phyloP scores from a whole-genome alignment of 2,888 invertebrate species.

The Agrotis puta region DNA sequence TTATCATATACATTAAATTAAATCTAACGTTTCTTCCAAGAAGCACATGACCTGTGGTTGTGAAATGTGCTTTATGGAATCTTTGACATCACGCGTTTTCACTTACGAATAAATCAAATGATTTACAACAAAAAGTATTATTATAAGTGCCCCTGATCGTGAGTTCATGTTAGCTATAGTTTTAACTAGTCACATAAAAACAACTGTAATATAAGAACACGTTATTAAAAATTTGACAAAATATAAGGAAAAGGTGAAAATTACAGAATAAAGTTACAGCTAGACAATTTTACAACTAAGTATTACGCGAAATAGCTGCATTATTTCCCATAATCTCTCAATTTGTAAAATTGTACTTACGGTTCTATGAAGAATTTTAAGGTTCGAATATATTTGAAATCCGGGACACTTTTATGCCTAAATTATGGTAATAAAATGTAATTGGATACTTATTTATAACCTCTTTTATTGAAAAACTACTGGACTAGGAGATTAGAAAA shows the following conservation, averaged over 20 bases:
- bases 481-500: conserved; percentile 39
- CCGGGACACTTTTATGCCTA: conserved; percentile 11
- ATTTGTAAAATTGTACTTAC: conserved; percentile 3
- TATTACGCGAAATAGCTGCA: not conserved
- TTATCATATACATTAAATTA: conserved; percentile 52
- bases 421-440: conserved; percentile 44
- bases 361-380: conserved; percentile 6
- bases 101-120: conserved; percentile 40
- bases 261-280: not conserved
- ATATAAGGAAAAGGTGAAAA: not conserved
- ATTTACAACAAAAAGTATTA: conserved; percentile 5
- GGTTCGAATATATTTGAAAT: conserved; percentile 24
- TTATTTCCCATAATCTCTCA: not conserved
- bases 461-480: conserved; percentile 29
- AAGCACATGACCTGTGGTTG: conserved; percentile 42
- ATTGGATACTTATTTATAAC: conserved; percentile 28
- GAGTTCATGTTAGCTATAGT: not conserved
- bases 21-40: conserved; percentile 47
- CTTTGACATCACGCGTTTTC: conserved; percentile 44
- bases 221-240: not conserved
- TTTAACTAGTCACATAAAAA: not conserved
- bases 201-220: not conserved
- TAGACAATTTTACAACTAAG: not conserved
- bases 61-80: conserved; percentile 52
- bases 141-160: not conserved